Evolutionary conservation across 2,888 invertebrate species (phyloP).

Genomic region (Nemurella pictetii): DNA sequence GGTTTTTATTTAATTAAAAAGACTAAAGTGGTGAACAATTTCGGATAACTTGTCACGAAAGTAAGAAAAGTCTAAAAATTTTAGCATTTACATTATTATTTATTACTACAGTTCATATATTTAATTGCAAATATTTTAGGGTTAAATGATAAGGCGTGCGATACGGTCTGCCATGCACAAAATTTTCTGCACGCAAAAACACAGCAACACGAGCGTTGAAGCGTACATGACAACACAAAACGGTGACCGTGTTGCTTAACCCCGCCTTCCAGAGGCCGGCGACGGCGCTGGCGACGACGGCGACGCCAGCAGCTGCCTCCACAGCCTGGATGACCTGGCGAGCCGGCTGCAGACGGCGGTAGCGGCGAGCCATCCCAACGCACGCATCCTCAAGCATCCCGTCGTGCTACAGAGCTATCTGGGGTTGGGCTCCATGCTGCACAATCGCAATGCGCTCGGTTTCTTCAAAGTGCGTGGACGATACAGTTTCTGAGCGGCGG

Average conservation of each 20-base stretch:
- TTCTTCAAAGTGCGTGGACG: slow-evolving; percentile 87
- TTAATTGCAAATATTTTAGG: too few relatives aligned
- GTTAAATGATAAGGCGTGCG: too few relatives aligned
- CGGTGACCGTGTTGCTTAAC: slow-evolving; percentile 44
- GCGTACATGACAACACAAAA: too few relatives aligned
- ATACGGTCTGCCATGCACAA: too few relatives aligned
- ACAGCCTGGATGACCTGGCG: slow-evolving; percentile 63
- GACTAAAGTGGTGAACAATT: too few relatives aligned
- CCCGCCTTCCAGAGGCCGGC: slow-evolving; percentile 31
- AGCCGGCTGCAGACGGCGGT: slow-evolving; percentile 60
- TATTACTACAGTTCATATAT: too few relatives aligned
- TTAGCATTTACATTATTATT: too few relatives aligned
- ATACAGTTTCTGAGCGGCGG: slow-evolving; percentile 78
- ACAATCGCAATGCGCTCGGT: slow-evolving; percentile 81
- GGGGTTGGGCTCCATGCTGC: slow-evolving; percentile 75
- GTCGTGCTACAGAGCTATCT: slow-evolving; percentile 81
- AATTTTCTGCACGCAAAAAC: too few relatives aligned
- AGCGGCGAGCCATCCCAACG: slow-evolving; percentile 46
- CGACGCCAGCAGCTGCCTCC: slow-evolving; percentile 50
- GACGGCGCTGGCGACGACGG: slow-evolving; percentile 44
- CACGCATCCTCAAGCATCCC: slow-evolving; percentile 64
- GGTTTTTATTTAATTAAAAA: too few relatives aligned
- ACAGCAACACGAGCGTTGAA: too few relatives aligned
- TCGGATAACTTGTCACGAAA: too few relatives aligned
- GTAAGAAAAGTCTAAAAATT: too few relatives aligned